Evolutionary conservation across 2,797 vertebrate species (phyloP).

Genomic region (Channa striata): DNA sequence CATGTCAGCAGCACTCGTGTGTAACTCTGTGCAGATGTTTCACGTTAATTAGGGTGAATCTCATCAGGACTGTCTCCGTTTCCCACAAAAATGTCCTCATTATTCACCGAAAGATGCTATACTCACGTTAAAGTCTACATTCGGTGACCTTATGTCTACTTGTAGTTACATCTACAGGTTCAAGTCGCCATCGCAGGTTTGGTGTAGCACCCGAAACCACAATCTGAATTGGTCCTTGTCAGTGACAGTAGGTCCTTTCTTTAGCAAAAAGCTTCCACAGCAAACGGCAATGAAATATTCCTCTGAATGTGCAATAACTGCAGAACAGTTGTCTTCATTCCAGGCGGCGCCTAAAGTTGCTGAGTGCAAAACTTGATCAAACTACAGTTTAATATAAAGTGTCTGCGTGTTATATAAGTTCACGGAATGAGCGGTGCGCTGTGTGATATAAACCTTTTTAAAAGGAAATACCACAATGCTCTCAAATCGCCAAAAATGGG

Average conservation of each 20-base stretch:
- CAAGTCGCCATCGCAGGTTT: background rate
- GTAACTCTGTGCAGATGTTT: background rate
- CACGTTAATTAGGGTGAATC: background rate
- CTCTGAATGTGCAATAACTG: constrained; percentile 38
- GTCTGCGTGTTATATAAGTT: constrained; percentile 15
- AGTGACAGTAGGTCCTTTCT: constrained; percentile 10
- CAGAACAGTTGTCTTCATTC: constrained; percentile 18
- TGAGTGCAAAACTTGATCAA: constrained; percentile 47
- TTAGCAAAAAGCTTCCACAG: constrained; percentile 28
- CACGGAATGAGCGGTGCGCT: background rate
- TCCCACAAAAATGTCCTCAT: background rate
- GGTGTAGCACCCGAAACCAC: background rate
- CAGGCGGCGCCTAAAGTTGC: constrained; percentile 28
- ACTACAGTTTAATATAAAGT: constrained; percentile 38
- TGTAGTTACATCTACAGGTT: too few relatives aligned
- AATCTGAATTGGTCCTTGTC: constrained; percentile 10
- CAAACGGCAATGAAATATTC: constrained; percentile 41
- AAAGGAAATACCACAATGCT: constrained; percentile 1
- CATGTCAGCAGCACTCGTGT: too few relatives aligned
- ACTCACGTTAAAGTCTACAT: background rate
- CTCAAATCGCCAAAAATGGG: constrained; percentile 23
- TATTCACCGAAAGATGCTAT: background rate
- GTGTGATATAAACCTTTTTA: constrained; percentile 19
- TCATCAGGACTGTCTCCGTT: background rate
- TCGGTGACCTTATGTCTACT: background rate